These are phyloP conservation scores for Recurvirostra avosetta DNA, from an alignment of 2,113 vertebrate species.

Conservation along the genomic window DNA sequence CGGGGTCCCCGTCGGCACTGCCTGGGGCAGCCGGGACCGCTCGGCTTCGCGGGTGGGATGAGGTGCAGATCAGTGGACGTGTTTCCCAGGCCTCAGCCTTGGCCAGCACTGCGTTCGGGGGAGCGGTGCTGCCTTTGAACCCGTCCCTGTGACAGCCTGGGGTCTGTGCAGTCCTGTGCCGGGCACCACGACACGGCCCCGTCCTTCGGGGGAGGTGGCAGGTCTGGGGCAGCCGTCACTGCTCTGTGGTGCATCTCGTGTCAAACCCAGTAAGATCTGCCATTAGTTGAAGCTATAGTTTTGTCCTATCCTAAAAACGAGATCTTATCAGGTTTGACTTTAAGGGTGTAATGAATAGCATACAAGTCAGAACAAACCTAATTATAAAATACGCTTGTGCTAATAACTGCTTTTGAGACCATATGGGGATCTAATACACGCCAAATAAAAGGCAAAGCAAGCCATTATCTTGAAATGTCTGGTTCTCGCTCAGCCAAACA, in stretches of 20 bases:
- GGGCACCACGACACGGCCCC: too few species aligned
- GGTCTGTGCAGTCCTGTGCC: too few species aligned
- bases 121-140: too few species aligned
- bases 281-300: neutral
- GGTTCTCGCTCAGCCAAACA: constrained; percentile 23
- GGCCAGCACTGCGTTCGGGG: too few species aligned
- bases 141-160: too few species aligned
- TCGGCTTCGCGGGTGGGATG: too few species aligned
- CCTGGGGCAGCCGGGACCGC: too few species aligned
- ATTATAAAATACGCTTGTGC: constrained; percentile 45
- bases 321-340: constrained; percentile 7
- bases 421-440: neutral
- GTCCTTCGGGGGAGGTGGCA: too few species aligned
- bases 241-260: neutral
- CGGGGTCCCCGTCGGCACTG: neutral
- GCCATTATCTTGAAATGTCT: constrained; percentile 41
- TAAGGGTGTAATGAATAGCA: constrained; percentile 10
- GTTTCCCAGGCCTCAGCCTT: too few species aligned
- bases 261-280: neutral
- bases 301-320: neutral
- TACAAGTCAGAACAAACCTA: constrained; percentile 46
- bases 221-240: neutral
- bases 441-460: constrained; percentile 52
- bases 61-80: too few species aligned
- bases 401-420: constrained; percentile 55